Base-by-base conservation (phyloP, 2,888 invertebrate species). In the Tachystola acroxantha region DNA sequence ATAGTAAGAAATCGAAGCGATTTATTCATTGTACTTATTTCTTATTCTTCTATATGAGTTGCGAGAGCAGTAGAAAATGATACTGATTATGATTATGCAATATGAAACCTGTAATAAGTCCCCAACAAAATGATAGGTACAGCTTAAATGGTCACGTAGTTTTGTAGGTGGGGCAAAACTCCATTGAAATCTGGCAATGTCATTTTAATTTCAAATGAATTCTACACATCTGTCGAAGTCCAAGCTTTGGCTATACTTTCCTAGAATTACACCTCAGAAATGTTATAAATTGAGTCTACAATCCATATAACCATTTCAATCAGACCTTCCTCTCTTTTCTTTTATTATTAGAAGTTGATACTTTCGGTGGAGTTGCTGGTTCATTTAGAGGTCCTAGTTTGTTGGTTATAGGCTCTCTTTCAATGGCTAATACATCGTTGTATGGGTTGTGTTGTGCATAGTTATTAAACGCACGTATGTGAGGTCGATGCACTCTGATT, bases 361-460 rank as follows among this genome's bases (percentile, higher is more conserved):
- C 25, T 33, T 10, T 33, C 28, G 41, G 40, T 32, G 40, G 27
- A 27, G 50, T 58, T 52, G 46, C 7, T 7, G 7, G 2, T 7
- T 12, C 4, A 16, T 48, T 53, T 39, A 57, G 43, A 56, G 73
- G 43, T 71, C 73, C 43, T 44, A 44, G 40, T 53, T 40, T 26
- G 43, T 47, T 74, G 71, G 78, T 56, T 53, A 58, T 53, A 45
- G 35, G 46, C 60, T 60, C 46, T 48, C 46, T 48, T 53, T 58
- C 67, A 65, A 71, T 75, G 62, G 70, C 56, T 71, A 69, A 71
- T 75, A 74, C 74, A 70, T 69, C 51, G 53, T 44, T 60, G 59
- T 57, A 57, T 56, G 53, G 56, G 64, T 44, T 64, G 58, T 58
- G 63, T 58, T 63, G 60, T 63, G 71, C 66, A 66, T 68, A 72